Evolutionary conservation across 2,888 invertebrate genomes (phyloP).

Genomic region (Branchellion lobata): DNA sequence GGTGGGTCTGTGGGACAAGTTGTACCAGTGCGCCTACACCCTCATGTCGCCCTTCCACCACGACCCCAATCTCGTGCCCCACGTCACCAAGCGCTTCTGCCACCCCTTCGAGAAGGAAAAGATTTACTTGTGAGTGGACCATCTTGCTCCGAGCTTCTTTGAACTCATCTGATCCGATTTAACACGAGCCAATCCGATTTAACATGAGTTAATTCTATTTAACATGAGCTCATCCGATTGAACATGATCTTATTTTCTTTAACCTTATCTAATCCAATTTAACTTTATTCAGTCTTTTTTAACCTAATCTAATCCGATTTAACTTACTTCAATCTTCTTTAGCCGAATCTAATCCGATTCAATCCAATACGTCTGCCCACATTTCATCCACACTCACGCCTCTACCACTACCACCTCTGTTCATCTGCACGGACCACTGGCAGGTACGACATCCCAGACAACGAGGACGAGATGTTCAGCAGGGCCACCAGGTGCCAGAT

Average conservation of each 20-base stretch:
- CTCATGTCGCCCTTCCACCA: conserved; percentile 71
- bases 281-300: no score
- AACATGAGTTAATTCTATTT: no score
- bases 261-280: no score
- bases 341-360: no score
- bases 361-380: no score
- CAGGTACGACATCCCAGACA: conserved; percentile 75
- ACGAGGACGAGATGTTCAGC: conserved; percentile 80
- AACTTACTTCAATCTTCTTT: no score
- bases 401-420: background rate
- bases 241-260: background rate
- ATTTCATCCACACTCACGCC: background rate
- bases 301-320: no score
- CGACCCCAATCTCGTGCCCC: conserved; percentile 74
- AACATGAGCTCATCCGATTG: no score
- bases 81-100: conserved; percentile 76
- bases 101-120: conserved; percentile 86
- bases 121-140: conserved; percentile 79
- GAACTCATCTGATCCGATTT: no score
- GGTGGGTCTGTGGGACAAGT: conserved; percentile 49
- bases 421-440: background rate
- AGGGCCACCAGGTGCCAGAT: conserved; percentile 82
- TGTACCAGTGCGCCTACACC: conserved; percentile 47
- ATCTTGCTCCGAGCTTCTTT: no score
- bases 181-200: no score